These are phyloP conservation scores for Dermochelys coriacea DNA, from an alignment of 2,797 vertebrate genomes.

Conservation along the genomic window DNA sequence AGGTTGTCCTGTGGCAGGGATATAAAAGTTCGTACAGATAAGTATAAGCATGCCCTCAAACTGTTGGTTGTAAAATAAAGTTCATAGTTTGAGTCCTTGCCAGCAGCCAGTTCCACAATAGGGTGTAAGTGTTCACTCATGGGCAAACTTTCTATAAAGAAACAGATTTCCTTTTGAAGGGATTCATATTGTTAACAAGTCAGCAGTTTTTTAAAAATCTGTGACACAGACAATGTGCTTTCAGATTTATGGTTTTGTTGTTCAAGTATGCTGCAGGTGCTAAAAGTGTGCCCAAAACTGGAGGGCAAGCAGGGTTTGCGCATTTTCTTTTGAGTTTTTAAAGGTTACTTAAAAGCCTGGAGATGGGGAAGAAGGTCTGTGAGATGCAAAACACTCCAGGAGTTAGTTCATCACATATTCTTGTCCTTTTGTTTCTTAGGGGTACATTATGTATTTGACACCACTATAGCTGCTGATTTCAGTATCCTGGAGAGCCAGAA, in stretches of 20 bases:
- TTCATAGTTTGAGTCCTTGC: background rate
- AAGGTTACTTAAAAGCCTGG: background rate
- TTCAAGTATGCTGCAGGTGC: background rate
- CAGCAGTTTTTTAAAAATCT: background rate
- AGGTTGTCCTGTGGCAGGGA: background rate
- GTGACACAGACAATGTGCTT: background rate
- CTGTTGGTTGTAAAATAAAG: background rate
- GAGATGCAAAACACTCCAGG: background rate
- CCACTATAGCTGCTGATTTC: conserved; percentile 92
- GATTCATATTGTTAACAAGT: background rate
- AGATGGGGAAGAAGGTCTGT: background rate
- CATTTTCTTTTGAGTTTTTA: rapidly evolving
- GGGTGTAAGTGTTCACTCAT: background rate
- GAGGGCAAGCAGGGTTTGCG: background rate
- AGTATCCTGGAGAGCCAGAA: conserved; percentile 96
- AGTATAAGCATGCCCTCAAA: background rate
- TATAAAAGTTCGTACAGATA: background rate
- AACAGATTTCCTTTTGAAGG: background rate
- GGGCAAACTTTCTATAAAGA: background rate
- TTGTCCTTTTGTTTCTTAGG: conserved; percentile 77
- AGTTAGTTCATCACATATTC: background rate
- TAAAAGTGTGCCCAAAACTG: background rate
- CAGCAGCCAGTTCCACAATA: background rate
- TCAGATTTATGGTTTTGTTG: background rate
- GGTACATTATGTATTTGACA: conserved; percentile 93